Percentiles rank a stretch among this genome's conserved stretches.
phyloP scores from a whole-genome alignment of 2,113 vertebrate genomes.

The Nematolebias whitei region DNA sequence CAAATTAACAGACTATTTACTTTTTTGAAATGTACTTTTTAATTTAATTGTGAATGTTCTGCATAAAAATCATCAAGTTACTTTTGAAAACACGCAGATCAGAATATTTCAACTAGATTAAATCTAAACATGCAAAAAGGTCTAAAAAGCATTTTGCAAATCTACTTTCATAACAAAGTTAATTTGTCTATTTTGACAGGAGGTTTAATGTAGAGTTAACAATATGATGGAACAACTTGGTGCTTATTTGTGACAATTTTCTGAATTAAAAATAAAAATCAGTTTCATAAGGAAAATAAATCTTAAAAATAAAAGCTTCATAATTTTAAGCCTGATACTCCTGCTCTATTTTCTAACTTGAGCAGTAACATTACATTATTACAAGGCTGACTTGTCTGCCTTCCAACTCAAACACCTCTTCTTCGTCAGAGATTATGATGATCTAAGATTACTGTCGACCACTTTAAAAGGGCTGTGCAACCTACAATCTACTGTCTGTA shows the following conservation, averaged over 20 bases:
- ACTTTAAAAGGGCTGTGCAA: background rate
- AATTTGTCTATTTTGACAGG: too few species aligned
- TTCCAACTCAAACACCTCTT: background rate
- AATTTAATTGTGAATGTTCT: too few species aligned
- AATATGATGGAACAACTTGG: too few species aligned
- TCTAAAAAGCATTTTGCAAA: too few species aligned
- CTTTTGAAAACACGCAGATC: too few species aligned
- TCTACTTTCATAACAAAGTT: too few species aligned
- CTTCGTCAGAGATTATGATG: background rate
- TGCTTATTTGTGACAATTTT: too few species aligned
- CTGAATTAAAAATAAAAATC: background rate
- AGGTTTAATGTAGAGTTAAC: too few species aligned
- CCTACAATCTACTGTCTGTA: slow-evolving; percentile 3
- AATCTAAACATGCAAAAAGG: too few species aligned
- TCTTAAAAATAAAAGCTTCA: background rate
- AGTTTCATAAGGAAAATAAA: background rate
- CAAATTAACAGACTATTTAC: background rate
- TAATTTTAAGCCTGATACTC: background rate
- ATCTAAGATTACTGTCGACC: slow-evolving; percentile 1
- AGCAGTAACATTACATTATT: background rate
- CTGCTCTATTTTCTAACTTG: background rate
- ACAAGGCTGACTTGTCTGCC: background rate
- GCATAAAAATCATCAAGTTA: too few species aligned
- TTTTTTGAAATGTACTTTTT: too few species aligned
- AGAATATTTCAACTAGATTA: too few species aligned